Evolutionary conservation across 2,888 invertebrate species (phyloP).

Genomic region (Therioaphis trifolii): DNA sequence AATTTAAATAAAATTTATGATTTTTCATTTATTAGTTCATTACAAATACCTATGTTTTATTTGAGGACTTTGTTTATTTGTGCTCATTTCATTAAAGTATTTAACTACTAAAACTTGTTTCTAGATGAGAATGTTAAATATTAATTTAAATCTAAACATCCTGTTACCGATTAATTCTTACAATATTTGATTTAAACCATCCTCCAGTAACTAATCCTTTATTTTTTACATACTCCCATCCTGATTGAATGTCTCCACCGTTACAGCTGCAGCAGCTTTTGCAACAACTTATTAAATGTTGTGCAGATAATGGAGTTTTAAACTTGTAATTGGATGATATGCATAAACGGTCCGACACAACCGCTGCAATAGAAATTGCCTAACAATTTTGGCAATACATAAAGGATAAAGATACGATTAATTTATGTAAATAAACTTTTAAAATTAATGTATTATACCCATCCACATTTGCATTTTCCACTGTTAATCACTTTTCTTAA

Average conservation of each 20-base stretch:
- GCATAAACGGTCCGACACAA: constrained; percentile 7
- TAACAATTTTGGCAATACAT: neutral
- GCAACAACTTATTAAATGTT: constrained; percentile 18
- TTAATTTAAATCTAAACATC: no score
- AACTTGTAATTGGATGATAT: constrained; percentile 14
- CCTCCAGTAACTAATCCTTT: constrained; percentile 31
- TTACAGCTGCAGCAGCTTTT: constrained; percentile 14
- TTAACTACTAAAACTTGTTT: no score
- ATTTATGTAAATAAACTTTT: neutral
- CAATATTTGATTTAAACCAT: neutral
- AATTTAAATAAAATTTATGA: no score
- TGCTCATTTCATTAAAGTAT: no score
- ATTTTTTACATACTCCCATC: constrained; percentile 13
- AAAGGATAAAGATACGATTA: neutral
- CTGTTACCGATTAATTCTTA: no score
- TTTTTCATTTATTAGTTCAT: no score
- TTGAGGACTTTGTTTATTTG: no score
- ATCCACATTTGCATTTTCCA: constrained; percentile 42
- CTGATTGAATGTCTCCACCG: neutral
- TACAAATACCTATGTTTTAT: no score
- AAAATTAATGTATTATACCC: constrained; percentile 14
- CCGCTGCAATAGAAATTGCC: constrained; percentile 23
- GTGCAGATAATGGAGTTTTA: constrained; percentile 5
- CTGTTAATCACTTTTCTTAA: constrained; percentile 5
- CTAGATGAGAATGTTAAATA: no score